Evolutionary conservation across 2,113 vertebrate species (phyloP).

Genomic region (Montifringilla adamsi): DNA sequence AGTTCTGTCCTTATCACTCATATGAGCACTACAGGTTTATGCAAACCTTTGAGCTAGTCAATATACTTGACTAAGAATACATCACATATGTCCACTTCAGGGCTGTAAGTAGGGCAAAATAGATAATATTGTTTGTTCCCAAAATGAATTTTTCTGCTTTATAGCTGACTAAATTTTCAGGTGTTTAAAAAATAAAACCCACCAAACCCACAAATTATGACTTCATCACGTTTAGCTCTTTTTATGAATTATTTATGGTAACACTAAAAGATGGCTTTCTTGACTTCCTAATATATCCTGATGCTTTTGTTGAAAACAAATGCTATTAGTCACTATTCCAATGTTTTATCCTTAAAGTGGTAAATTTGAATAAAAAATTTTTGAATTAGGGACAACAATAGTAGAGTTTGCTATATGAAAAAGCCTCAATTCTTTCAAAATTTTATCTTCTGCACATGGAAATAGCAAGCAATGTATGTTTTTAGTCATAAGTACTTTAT

Average conservation of each 20-base stretch:
- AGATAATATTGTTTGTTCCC: neutral
- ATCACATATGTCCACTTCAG: neutral
- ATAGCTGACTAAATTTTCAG: neutral
- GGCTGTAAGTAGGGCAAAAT: neutral
- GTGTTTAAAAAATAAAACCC: neutral
- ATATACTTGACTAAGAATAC: neutral
- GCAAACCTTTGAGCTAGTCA: neutral
- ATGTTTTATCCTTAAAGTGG: neutral
- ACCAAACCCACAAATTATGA: neutral
- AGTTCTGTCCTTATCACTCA: fast-evolving
- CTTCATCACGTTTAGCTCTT: neutral
- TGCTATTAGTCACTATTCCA: neutral
- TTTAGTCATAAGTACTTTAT: neutral
- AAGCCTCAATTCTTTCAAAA: neutral
- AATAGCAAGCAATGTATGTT: neutral
- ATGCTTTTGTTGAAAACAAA: neutral
- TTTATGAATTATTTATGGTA: neutral
- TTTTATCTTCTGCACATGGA: neutral
- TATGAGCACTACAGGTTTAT: neutral
- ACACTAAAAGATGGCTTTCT: neutral
- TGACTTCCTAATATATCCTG: neutral
- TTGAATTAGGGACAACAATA: neutral
- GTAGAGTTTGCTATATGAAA: neutral
- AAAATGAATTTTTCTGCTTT: neutral
- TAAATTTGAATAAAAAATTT: neutral